phyloP scores from a whole-genome alignment of 2,888 invertebrate genomes.

The Neoitamus cyanurus region DNA sequence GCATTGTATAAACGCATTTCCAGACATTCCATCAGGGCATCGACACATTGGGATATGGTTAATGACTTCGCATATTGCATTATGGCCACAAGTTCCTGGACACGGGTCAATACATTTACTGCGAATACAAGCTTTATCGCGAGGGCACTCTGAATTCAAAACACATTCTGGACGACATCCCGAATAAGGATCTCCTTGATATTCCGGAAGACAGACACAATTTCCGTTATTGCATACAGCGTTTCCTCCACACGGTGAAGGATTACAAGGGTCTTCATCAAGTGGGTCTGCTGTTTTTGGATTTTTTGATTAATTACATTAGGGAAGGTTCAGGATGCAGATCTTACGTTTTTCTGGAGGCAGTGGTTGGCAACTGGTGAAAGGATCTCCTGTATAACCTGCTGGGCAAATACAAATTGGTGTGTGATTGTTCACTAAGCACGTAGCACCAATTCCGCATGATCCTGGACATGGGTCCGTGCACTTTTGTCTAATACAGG shows the following conservation, averaged over 20 bases:
- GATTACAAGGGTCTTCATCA: conserved; percentile 73
- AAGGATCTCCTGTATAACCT: conserved; percentile 71
- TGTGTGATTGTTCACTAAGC: conserved; percentile 75
- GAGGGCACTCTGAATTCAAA: conserved; percentile 77
- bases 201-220: conserved; percentile 78
- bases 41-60: conserved; percentile 83
- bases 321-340: conserved; percentile 56
- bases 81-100: conserved; percentile 76
- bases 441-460: conserved; percentile 74
- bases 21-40: conserved; percentile 79
- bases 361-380: conserved; percentile 65
- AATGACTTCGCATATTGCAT: conserved; percentile 82
- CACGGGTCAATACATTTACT: conserved; percentile 83
- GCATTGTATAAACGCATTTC: conserved; percentile 82
- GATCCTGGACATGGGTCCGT: conserved; percentile 79
- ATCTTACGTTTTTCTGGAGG: conserved; percentile 54
- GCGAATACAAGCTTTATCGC: conserved; percentile 76
- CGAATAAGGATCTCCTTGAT: conserved; percentile 78
- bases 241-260: conserved; percentile 81
- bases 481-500: conserved; percentile 79
- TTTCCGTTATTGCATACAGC: conserved; percentile 75
- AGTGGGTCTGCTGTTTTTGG: conserved; percentile 61
- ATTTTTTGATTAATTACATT: not conserved
- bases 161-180: conserved; percentile 84
- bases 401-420: conserved; percentile 77